A percentile compares a stretch with the other conserved stretches of the same genome.
Evolutionary conservation across 2,797 vertebrate species (phyloP).

Genomic region (Dryobates pubescens): DNA sequence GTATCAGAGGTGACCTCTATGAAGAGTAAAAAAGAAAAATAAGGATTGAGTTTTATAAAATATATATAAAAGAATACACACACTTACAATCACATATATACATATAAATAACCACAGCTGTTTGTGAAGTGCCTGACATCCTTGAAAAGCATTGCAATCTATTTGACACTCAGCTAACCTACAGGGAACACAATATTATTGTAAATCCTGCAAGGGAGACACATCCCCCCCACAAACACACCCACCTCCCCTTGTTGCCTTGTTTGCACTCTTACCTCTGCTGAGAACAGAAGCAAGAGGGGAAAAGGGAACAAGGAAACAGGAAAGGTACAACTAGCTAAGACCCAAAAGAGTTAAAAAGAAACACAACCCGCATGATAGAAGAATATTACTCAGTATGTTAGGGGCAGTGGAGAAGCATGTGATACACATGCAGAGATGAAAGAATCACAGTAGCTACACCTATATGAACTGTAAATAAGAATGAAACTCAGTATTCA

Average conservation of each 20-base stretch:
- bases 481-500: slow-evolving; percentile 7
- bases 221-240: too few relatives aligned
- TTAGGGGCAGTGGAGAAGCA: background rate
- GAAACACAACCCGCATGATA: background rate
- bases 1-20: background rate
- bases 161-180: background rate
- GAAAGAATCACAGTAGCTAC: background rate
- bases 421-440: background rate
- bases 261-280: background rate
- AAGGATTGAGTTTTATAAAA: background rate
- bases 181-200: background rate
- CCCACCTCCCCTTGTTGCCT: background rate
- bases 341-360: background rate
- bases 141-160: background rate
- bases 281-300: background rate
- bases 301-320: background rate
- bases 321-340: background rate
- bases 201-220: background rate
- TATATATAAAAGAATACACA: background rate
- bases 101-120: background rate
- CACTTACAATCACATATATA: background rate
- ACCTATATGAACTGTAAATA: background rate
- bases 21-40: background rate
- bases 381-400: background rate
- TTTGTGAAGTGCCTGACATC: background rate